phyloP scores from a whole-genome alignment of 1,140 invertebrate genomes.

The Pygmarrhopalites habei region DNA sequence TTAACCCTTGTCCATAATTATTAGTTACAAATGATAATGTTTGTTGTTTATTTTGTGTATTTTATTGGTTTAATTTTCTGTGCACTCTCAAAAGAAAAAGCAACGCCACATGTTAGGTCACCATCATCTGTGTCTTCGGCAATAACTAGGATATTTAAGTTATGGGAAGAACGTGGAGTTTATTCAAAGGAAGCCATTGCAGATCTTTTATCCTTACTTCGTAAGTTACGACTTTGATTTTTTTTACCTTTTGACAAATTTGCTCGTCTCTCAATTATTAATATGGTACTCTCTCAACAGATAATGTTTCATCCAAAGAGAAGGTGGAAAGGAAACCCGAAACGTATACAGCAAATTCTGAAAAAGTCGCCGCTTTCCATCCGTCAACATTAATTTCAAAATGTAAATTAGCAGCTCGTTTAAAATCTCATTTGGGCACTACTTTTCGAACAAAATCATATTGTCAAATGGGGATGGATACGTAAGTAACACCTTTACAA shows the following conservation, averaged over 20 bases:
- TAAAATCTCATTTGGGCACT: constrained; percentile 38
- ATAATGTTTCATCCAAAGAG: constrained; percentile 32
- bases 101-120: constrained; percentile 67
- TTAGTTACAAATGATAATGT: too few relatives aligned
- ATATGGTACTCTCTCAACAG: neutral
- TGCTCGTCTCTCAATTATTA: neutral
- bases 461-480: constrained; percentile 35
- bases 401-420: constrained; percentile 29
- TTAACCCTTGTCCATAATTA: too few relatives aligned
- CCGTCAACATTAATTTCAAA: constrained; percentile 24
- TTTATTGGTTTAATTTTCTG: too few relatives aligned
- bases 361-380: constrained; percentile 35
- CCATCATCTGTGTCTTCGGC: constrained; percentile 34
- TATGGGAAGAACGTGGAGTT: constrained; percentile 37
- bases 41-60: too few relatives aligned
- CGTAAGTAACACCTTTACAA: constrained; percentile 12
- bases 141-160: constrained; percentile 38
- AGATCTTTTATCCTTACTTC: constrained; percentile 28
- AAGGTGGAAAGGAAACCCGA: constrained; percentile 35
- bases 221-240: constrained; percentile 10
- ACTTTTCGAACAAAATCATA: constrained; percentile 37
- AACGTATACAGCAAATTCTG: constrained; percentile 37
- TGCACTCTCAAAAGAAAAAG: constrained; percentile 80
- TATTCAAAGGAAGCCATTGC: constrained; percentile 38
- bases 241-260: neutral